Conservation (phyloP, 2,113 vertebrate genomes). For the Lanius ludovicianus region DNA sequence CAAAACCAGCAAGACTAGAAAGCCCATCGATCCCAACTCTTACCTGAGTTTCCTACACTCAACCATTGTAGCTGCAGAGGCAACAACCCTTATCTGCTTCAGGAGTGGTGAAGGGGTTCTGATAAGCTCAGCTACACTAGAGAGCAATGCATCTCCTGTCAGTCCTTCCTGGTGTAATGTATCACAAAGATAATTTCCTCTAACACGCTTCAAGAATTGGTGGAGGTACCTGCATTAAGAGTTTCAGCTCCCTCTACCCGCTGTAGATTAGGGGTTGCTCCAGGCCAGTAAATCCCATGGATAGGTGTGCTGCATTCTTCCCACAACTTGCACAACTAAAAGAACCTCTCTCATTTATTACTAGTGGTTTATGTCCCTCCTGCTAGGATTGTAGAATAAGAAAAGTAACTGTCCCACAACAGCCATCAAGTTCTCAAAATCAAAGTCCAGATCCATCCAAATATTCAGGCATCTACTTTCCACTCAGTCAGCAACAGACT, state of each 20-base stretch:
- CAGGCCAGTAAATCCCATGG: not conserved
- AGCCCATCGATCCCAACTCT: not conserved
- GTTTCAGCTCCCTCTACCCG: not conserved
- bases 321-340: not conserved
- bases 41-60: not conserved
- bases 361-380: accelerated
- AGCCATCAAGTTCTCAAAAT: not conserved
- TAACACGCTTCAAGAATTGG: accelerated
- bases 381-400: not conserved
- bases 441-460: not conserved
- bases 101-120: not conserved
- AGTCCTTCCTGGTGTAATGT: not conserved
- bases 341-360: not conserved
- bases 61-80: not conserved
- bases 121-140: not conserved
- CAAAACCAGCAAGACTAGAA: not conserved
- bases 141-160: not conserved
- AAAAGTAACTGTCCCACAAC: accelerated
- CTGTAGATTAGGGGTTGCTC: not conserved
- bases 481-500: not conserved
- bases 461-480: not conserved
- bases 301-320: not conserved
- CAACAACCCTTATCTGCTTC: not conserved
- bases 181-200: not conserved
- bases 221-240: not conserved